Evolutionary conservation across 2,797 vertebrate species (phyloP).

Genomic region (Melanotaenia pygmaea): DNA sequence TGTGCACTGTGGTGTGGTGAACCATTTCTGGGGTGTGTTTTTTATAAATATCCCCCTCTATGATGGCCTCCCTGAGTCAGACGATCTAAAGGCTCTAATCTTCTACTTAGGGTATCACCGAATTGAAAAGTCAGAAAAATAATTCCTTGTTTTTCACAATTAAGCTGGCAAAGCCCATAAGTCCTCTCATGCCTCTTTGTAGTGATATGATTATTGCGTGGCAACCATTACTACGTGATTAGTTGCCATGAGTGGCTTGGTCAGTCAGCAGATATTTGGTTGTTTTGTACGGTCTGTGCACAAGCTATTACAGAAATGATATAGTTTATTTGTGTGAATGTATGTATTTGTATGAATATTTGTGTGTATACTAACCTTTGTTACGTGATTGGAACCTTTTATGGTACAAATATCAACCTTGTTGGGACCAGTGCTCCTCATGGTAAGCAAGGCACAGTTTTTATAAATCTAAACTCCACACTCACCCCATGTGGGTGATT

Average conservation of each 20-base stretch:
- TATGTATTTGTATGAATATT: conserved; percentile 2
- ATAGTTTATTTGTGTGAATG: conserved; percentile 22
- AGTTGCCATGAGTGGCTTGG: conserved; percentile 61
- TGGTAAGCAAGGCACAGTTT: not conserved
- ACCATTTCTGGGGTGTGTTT: conserved; percentile 63
- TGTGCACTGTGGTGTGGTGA: conserved; percentile 39
- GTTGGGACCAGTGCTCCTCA: not conserved
- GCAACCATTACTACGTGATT: conserved; percentile 56
- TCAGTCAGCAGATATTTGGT: conserved; percentile 56
- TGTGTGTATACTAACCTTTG: not conserved
- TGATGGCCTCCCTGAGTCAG: conserved; percentile 58
- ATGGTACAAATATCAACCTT: not conserved
- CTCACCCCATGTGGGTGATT: too few relatives aligned
- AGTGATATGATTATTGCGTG: conserved; percentile 60
- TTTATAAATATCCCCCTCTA: conserved; percentile 60
- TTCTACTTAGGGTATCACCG: conserved; percentile 62
- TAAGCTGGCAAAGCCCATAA: conserved; percentile 76
- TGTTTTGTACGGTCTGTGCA: conserved; percentile 38
- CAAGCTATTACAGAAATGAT: conserved; percentile 4
- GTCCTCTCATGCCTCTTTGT: conserved; percentile 43
- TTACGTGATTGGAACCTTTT: not conserved
- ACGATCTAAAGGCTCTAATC: conserved; percentile 71
- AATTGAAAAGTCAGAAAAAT: conserved; percentile 72
- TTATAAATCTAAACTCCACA: not conserved
- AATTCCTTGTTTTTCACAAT: conserved; percentile 74